phyloP scores from a whole-genome alignment of 2,113 vertebrate genomes.

The Centrocercus urophasianus region DNA sequence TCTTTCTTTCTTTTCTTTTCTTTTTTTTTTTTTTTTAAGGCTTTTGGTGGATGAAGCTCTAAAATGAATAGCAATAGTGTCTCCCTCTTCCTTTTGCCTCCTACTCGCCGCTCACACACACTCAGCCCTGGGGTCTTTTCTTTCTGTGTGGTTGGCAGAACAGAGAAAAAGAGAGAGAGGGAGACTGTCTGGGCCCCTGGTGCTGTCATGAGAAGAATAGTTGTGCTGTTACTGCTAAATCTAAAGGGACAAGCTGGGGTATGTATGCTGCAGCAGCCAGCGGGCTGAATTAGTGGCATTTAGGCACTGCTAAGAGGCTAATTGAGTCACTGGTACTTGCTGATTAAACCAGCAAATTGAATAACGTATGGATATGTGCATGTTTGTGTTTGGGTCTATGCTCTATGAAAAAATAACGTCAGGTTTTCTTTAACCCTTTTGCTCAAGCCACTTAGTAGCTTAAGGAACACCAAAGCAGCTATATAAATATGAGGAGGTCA shows the following conservation, averaged over 20 bases:
- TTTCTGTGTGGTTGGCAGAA: slow-evolving; percentile 71
- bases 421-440: slow-evolving; percentile 13
- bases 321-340: slow-evolving; percentile 68
- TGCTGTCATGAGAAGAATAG: slow-evolving; percentile 68
- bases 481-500: background rate
- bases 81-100: slow-evolving; percentile 74
- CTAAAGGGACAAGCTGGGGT: slow-evolving; percentile 59
- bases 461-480: background rate
- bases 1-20: background rate
- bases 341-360: slow-evolving; percentile 67
- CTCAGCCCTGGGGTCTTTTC: slow-evolving; percentile 70
- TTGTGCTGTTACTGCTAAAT: slow-evolving; percentile 48
- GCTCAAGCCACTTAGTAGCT: background rate
- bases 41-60: slow-evolving; percentile 66
- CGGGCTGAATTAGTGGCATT: slow-evolving; percentile 64
- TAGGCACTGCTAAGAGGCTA: slow-evolving; percentile 63
- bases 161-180: slow-evolving; percentile 41
- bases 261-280: slow-evolving; percentile 57
- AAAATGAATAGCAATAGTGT: slow-evolving; percentile 74
- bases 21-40: slow-evolving; percentile 2
- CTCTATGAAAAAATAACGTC: slow-evolving; percentile 24
- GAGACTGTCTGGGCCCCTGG: slow-evolving; percentile 66
- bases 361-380: slow-evolving; percentile 50
- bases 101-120: slow-evolving; percentile 60
- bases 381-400: slow-evolving; percentile 49